Evolutionary conservation across 2,797 vertebrate genomes (phyloP).

Genomic region (Eulemur albifrons): DNA sequence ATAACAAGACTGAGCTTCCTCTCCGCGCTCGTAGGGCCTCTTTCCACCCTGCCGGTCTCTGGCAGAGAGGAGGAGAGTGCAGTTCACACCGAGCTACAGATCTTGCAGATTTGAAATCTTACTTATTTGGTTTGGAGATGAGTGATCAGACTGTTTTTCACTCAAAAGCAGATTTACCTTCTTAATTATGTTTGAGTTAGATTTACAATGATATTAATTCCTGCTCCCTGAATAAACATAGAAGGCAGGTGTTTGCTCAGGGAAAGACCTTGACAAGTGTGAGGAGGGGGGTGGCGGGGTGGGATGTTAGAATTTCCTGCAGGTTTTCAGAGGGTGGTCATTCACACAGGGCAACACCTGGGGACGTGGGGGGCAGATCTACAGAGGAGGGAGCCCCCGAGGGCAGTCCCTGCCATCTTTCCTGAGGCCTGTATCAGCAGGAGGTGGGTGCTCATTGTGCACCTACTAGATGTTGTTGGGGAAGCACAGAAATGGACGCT

Average conservation of each 20-base stretch:
- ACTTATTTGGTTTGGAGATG: slow-evolving; percentile 42
- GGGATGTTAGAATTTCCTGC: background rate
- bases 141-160: background rate
- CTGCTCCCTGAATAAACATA: background rate
- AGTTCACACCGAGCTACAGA: background rate
- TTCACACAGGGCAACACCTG: background rate
- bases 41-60: fast-evolving
- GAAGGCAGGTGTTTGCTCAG: background rate
- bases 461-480: background rate
- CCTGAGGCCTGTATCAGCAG: background rate
- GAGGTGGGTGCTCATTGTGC: background rate
- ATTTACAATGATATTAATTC: slow-evolving; percentile 36
- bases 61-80: fast-evolving
- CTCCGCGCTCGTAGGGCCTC: background rate
- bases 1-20: background rate
- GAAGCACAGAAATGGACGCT: background rate
- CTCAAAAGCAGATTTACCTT: slow-evolving; percentile 65
- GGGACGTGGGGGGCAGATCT: background rate
- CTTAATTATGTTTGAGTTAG: slow-evolving; percentile 69
- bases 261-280: background rate
- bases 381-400: background rate
- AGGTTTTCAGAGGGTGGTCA: background rate
- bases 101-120: background rate
- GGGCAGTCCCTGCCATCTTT: background rate
- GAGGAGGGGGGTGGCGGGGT: background rate